Conservation (phyloP, 2,888 invertebrate genomes). For the Tiliacea citrago region DNA sequence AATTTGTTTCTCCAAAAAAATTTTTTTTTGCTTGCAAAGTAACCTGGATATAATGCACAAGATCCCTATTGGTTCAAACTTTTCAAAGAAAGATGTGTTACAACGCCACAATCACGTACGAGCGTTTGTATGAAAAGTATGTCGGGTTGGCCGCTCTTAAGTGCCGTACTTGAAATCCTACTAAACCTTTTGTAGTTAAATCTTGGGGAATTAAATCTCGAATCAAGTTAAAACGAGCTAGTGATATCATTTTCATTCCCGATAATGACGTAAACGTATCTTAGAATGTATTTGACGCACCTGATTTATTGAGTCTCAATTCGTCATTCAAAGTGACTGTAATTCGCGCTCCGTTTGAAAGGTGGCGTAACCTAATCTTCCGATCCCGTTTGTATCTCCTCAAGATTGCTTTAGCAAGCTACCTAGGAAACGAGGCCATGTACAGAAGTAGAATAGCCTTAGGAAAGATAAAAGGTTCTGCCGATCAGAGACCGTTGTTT, state of each 20-base stretch:
- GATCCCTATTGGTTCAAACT: too few relatives aligned
- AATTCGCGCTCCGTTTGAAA: slow-evolving; percentile 33
- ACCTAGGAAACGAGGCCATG: slow-evolving; percentile 41
- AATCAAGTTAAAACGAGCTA: neutral
- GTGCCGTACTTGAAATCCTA: neutral
- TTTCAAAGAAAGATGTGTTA: too few relatives aligned
- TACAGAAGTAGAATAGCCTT: slow-evolving; percentile 41
- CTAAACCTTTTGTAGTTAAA: neutral
- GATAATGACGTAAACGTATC: slow-evolving; percentile 7
- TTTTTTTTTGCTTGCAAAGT: too few relatives aligned
- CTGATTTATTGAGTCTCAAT: slow-evolving; percentile 43
- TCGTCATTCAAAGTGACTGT: slow-evolving; percentile 43
- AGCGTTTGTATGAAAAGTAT: too few relatives aligned
- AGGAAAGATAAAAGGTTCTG: slow-evolving; percentile 39
- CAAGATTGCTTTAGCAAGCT: slow-evolving; percentile 43
- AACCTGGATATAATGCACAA: too few relatives aligned
- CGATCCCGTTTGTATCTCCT: slow-evolving; percentile 51
- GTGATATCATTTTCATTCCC: slow-evolving; percentile 13
- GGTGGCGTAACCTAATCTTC: slow-evolving; percentile 49
- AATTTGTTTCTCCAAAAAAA: too few relatives aligned
- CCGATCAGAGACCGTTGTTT: slow-evolving; percentile 40
- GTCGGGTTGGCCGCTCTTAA: too few relatives aligned
- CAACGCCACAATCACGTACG: too few relatives aligned
- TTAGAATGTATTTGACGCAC: slow-evolving; percentile 20
- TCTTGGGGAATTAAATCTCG: neutral